Percentiles rank a stretch among this genome's conserved stretches.
These are phyloP conservation scores for Diplodus sargus DNA, from an alignment of 2,797 vertebrate genomes.

Conservation along the genomic window DNA sequence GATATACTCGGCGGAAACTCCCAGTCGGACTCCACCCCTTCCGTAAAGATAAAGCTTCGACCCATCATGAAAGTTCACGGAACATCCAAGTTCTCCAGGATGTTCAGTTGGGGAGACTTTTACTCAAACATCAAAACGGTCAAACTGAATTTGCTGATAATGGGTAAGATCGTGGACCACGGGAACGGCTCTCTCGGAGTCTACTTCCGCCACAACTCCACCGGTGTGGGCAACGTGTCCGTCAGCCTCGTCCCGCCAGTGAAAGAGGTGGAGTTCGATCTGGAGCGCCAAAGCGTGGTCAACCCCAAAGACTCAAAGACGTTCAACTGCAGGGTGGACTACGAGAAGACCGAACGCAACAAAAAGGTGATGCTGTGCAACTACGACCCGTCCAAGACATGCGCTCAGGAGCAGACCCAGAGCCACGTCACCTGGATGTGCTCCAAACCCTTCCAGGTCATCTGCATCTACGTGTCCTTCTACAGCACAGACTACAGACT, in stretches of 20 bases:
- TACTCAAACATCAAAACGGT: conserved; percentile 97
- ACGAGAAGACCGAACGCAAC: conserved; percentile 92
- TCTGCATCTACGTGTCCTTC: conserved; percentile 98
- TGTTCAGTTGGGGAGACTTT: conserved; percentile 97
- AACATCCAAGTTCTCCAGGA: conserved; percentile 90
- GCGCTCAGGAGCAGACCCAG: conserved; percentile 95
- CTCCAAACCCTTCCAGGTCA: conserved; percentile 96
- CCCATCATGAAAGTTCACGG: conserved; percentile 70
- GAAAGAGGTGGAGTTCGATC: conserved; percentile 93
- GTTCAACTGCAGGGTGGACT: conserved; percentile 97
- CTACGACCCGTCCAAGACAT: conserved; percentile 95
- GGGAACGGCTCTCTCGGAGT: conserved; percentile 97
- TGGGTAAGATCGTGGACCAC: conserved; percentile 97
- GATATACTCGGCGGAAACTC: conserved; percentile 75
- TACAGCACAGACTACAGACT: conserved; percentile 98
- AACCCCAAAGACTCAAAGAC: conserved; percentile 96
- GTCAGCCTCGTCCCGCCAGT: conserved; percentile 93
- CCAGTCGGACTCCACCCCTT: conserved; percentile 56
- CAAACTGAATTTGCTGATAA: conserved; percentile 94
- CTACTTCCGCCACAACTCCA: conserved; percentile 96
- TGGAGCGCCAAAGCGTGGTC: conserved; percentile 85
- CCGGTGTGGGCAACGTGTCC: conserved; percentile 94
- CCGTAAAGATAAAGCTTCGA: conserved; percentile 74
- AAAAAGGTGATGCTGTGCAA: conserved; percentile 91
- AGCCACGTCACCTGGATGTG: conserved; percentile 97